Percentiles rank a stretch among this genome's conserved stretches.
Evolutionary conservation across 2,113 vertebrate species (phyloP).

Genomic region (Nestor notabilis): DNA sequence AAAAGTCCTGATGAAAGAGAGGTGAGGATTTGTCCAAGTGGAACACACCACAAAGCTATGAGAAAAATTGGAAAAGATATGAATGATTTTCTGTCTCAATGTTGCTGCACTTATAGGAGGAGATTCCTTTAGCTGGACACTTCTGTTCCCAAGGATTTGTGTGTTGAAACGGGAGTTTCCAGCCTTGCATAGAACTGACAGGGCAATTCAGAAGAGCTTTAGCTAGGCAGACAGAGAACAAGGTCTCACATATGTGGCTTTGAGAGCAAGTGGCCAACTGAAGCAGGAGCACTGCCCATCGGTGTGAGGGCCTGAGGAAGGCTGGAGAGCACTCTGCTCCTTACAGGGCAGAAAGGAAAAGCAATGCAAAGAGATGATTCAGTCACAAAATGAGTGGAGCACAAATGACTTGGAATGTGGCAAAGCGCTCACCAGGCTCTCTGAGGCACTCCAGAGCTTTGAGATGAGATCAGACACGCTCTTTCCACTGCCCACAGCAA

Average conservation of each 20-base stretch:
- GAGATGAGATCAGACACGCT: accelerated
- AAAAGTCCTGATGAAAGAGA: neutral
- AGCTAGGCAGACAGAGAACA: neutral
- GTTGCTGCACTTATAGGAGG: accelerated
- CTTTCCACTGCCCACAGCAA: neutral
- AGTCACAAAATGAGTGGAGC: neutral
- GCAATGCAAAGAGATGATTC: neutral
- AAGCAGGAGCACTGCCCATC: neutral
- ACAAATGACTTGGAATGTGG: accelerated
- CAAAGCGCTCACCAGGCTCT: accelerated
- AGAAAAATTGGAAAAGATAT: neutral
- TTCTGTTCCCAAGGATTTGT: neutral
- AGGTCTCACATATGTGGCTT: neutral
- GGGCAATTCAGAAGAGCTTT: neutral
- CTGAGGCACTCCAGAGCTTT: neutral
- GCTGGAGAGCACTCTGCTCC: neutral
- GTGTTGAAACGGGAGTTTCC: neutral
- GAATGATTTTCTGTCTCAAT: neutral
- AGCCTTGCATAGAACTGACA: neutral
- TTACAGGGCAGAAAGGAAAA: neutral
- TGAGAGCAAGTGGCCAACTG: neutral
- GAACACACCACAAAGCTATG: neutral
- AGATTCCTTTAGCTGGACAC: neutral
- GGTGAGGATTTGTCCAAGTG: neutral
- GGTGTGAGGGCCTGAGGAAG: neutral